Evolutionary conservation across 1,140 invertebrate species (phyloP).

Genomic region (Homalodisca vitripennis): DNA sequence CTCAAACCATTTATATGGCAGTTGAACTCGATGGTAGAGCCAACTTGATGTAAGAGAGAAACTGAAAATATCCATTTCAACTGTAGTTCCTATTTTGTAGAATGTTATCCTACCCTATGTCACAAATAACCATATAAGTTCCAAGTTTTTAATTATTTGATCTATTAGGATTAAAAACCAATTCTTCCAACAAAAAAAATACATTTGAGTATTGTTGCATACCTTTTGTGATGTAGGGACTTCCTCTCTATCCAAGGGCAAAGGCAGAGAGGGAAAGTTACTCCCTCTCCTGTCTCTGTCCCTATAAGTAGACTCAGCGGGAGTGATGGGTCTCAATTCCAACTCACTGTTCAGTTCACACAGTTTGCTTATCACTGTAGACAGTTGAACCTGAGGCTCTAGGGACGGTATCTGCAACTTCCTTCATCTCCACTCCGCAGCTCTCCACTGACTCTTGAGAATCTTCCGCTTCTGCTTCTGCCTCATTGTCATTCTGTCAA

Average conservation of each 20-base stretch:
- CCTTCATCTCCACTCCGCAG: not conserved
- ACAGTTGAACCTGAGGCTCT: too few relatives aligned
- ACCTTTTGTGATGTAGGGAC: constrained; percentile 1
- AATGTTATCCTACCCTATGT: too few relatives aligned
- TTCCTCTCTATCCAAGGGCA: not conserved
- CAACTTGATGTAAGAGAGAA: too few relatives aligned
- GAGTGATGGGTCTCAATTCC: constrained; percentile 3
- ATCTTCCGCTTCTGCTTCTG: not conserved
- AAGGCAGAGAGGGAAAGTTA: not conserved
- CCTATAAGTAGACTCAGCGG: not conserved
- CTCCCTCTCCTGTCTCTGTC: not conserved
- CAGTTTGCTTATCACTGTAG: constrained; percentile 5
- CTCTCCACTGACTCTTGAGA: not conserved
- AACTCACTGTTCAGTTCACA: constrained; percentile 8
- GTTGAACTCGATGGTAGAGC: too few relatives aligned
- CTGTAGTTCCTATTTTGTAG: too few relatives aligned
- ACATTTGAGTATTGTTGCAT: not conserved
- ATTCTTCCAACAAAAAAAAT: not conserved
- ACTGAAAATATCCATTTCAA: too few relatives aligned
- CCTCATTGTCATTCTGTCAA: too few relatives aligned
- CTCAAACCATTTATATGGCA: too few relatives aligned
- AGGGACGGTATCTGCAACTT: too few relatives aligned
- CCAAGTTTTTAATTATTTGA: not conserved
- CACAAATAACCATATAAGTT: not conserved
- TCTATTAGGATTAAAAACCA: not conserved